A percentile compares a stretch with the other conserved stretches of the same genome.
Evolutionary conservation across 1,140 invertebrate species (phyloP).

Genomic region (Drosophila pandora): DNA sequence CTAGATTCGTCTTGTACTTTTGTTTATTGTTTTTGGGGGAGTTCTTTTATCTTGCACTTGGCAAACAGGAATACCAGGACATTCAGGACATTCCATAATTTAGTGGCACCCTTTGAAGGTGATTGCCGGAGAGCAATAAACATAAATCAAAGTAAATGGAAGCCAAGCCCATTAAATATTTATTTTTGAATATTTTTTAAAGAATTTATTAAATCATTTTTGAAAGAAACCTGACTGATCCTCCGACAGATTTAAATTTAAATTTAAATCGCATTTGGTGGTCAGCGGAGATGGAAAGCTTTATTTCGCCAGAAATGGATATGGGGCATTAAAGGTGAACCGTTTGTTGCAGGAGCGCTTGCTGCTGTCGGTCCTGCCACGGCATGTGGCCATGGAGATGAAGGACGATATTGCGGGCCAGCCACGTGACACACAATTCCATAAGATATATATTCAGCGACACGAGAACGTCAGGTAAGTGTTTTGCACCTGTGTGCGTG

Average conservation of each 20-base stretch:
- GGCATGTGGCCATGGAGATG: constrained; percentile 99
- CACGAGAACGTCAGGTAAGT: constrained; percentile 97
- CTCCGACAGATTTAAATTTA: constrained; percentile 14
- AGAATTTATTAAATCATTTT: background rate
- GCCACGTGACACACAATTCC: constrained; percentile 96
- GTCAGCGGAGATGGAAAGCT: background rate
- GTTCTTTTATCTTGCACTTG: constrained; percentile 24
- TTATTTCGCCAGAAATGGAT: constrained; percentile 24
- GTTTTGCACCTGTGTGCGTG: constrained; percentile 6
- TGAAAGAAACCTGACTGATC: background rate
- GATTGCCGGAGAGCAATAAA: background rate
- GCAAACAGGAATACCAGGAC: constrained; percentile 6
- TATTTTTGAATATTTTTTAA: background rate
- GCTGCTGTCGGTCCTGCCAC: constrained; percentile 95
- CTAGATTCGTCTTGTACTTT: constrained; percentile 10
- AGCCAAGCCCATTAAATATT: background rate
- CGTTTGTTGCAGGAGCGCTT: constrained; percentile 90
- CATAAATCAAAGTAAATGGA: background rate
- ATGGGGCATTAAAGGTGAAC: constrained; percentile 24
- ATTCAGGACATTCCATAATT: constrained; percentile 40
- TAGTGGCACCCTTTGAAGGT: constrained; percentile 32
- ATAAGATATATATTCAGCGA: constrained; percentile 98
- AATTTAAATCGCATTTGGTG: constrained; percentile 15
- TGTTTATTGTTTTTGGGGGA: background rate
- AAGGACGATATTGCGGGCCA: constrained; percentile 97